Evolutionary conservation across 2,113 vertebrate genomes (phyloP).

Genomic region (Empidonax alnorum): DNA sequence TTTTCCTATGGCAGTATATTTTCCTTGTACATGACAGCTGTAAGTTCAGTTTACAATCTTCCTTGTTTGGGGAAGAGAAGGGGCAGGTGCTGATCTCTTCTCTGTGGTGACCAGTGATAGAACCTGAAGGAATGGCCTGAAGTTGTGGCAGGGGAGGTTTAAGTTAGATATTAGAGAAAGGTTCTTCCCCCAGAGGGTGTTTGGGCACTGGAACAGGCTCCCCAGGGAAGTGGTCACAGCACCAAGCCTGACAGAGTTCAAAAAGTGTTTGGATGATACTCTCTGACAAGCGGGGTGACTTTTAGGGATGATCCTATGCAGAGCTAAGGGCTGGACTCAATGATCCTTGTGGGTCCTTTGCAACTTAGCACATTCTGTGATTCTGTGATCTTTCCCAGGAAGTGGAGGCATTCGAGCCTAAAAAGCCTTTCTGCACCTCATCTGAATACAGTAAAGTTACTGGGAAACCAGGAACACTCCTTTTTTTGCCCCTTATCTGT

Average conservation of each 20-base stretch:
- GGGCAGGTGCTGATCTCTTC: neutral
- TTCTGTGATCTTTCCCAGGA: neutral
- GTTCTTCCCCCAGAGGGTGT: neutral
- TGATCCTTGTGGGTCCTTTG: neutral
- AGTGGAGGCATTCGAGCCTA: neutral
- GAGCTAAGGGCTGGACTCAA: neutral
- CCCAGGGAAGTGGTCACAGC: neutral
- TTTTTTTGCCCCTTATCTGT: neutral
- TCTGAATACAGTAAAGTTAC: neutral
- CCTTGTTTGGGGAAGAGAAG: neutral
- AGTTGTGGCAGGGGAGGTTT: neutral
- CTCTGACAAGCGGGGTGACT: neutral
- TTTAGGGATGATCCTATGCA: neutral
- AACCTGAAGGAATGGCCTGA: neutral
- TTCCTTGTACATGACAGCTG: neutral
- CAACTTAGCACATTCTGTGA: neutral
- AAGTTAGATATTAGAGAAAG: neutral
- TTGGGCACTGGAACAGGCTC: neutral
- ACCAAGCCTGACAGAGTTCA: neutral
- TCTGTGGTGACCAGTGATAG: neutral
- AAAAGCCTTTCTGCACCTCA: neutral
- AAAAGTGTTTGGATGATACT: neutral
- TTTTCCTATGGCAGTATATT: neutral
- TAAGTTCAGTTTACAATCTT: neutral
- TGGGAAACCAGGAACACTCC: neutral